Conservation (phyloP, 2,797 vertebrate genomes). For the Hydrophis major region DNA sequence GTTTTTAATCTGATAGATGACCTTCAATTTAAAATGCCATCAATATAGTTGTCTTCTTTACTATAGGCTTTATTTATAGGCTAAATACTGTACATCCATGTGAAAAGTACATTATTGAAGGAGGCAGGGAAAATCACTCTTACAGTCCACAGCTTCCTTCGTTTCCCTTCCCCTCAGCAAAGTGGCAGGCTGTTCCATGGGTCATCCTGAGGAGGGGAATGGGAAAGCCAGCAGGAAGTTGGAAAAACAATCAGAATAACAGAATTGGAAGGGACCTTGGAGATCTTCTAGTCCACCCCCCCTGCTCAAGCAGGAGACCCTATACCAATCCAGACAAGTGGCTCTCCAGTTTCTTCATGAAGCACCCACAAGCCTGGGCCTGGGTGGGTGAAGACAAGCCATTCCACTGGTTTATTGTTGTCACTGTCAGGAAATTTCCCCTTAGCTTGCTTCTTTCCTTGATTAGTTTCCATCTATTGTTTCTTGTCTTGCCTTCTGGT, state of each 20-base stretch:
- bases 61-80: background rate
- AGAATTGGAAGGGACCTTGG: background rate
- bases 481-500: background rate
- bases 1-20: background rate
- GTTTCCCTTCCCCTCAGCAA: background rate
- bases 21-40: background rate
- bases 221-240: background rate
- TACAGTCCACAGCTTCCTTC: background rate
- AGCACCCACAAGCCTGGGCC: background rate
- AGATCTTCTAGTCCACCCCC: background rate
- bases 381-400: background rate
- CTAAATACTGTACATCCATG: background rate
- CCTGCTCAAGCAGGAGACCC: background rate
- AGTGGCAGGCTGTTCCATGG: background rate
- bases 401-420: background rate
- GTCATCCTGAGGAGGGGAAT: background rate
- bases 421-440: background rate
- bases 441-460: background rate
- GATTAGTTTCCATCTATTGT: background rate
- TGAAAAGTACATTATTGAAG: background rate
- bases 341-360: background rate
- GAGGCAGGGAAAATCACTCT: background rate
- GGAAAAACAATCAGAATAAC: background rate
- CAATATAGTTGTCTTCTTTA: background rate
- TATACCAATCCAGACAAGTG: background rate